Base-by-base conservation (phyloP, 2,113 vertebrate species). In the Corythornis madagascariensis region DNA sequence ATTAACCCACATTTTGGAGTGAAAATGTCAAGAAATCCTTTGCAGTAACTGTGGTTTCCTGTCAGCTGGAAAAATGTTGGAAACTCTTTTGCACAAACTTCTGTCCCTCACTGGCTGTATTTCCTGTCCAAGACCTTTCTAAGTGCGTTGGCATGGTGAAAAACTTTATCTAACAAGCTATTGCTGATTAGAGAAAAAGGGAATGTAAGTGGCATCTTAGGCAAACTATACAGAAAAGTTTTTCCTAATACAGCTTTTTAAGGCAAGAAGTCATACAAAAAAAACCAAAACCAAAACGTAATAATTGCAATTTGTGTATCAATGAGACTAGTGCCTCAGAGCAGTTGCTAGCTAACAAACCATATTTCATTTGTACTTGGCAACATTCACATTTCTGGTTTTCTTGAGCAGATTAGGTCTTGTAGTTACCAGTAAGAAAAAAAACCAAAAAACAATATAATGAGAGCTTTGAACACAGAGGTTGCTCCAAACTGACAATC, bases 31-130 rank as follows among this genome's bases (percentile, higher is more conserved):
- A 96, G 72, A 94, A 92, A 85, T 67, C 85, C 56, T 94, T 91
- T 92, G 92, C 0, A 4, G 84, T 83, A 91, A 92, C 69, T 86
- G 43, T 42, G 87, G 95, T 67, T 95, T 96, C 92, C 94, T 83
- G 95, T 94, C 56, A 92, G 93, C 64, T 93, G 72, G 79, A 92
- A 89, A 77, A 95, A 94, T 77, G 86, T 17, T 94, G 87, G 89
- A 92, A 93, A 74, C 11, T 42, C 74, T 86, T 96, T 95, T 82
- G 93, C 90, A 74, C 81, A 83, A 90, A 86, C 87, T 95, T 85
- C 42, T 93, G 48, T 91, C 61, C 78, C 71, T 86, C 26, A 13
- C 45, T 79, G 76, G 21, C 50, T 60, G 16, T 35, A 42, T 92
- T 96, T 96, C 91, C 81, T 60, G 24, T 81, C 82, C 80, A 90